A percentile compares a stretch with the other conserved stretches of the same genome.
Evolutionary conservation across 2,113 vertebrate species (phyloP).

Genomic region (Dromiciops gliroides): DNA sequence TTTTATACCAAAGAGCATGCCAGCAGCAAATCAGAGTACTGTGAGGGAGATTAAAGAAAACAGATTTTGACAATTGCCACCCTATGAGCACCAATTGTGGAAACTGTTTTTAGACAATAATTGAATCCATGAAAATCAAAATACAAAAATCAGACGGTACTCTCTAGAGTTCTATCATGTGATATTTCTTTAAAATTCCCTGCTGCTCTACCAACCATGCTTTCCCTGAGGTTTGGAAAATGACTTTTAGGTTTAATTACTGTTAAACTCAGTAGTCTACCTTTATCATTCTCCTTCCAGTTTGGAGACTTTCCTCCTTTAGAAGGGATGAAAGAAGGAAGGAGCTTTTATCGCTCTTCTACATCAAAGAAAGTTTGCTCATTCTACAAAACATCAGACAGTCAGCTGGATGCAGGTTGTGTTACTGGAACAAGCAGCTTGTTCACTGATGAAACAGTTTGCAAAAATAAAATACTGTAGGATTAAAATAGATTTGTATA

Average conservation of each 20-base stretch:
- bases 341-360: not conserved
- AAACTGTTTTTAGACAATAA: not conserved
- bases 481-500: not conserved
- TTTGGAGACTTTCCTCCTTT: not conserved
- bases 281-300: not conserved
- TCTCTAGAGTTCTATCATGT: not conserved
- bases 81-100: not conserved
- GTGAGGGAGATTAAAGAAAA: accelerated
- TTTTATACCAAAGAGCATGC: not conserved
- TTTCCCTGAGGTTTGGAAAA: not conserved
- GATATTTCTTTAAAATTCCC: not conserved
- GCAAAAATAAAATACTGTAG: not conserved
- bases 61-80: too few relatives aligned
- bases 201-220: not conserved
- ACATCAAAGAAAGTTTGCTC: not conserved
- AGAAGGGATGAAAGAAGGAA: not conserved
- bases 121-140: not conserved
- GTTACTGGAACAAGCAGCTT: not conserved
- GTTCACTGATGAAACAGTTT: not conserved
- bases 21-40: not conserved
- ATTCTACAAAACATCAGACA: not conserved
- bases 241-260: not conserved
- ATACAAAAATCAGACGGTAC: not conserved
- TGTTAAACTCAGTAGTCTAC: not conserved
- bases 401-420: not conserved